Evolutionary conservation across 2,797 vertebrate genomes (phyloP).

Genomic region (Peromyscus nudipes): DNA sequence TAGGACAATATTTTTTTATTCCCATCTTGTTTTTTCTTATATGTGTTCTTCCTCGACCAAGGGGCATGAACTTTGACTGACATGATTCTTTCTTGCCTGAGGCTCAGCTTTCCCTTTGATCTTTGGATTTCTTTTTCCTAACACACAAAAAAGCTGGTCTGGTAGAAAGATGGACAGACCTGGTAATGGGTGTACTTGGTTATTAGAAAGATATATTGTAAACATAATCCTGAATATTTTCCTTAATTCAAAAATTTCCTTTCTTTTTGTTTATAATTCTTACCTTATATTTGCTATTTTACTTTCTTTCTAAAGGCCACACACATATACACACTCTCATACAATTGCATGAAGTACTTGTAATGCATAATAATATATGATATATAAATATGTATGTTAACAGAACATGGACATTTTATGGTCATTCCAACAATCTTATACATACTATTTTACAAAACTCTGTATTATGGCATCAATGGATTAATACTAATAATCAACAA

Average conservation of each 20-base stretch:
- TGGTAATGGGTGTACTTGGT: neutral
- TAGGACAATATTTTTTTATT: neutral
- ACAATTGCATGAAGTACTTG: neutral
- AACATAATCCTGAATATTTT: conserved; percentile 26
- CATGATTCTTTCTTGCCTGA: neutral
- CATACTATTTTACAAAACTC: neutral
- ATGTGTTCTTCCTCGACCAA: neutral
- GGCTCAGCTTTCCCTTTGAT: neutral
- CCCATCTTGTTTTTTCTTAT: conserved; percentile 21
- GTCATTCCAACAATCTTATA: neutral
- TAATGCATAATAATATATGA: conserved; percentile 35
- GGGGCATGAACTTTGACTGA: neutral
- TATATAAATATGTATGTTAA: neutral
- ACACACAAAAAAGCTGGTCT: neutral
- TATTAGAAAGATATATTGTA: neutral
- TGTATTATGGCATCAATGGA: neutral
- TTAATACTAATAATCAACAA: neutral
- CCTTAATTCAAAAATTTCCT: conserved; percentile 15
- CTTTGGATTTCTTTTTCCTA: neutral
- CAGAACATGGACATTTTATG: neutral
- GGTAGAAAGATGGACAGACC: neutral
- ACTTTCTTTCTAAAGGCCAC: neutral
- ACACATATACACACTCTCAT: neutral
- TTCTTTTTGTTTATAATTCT: neutral
- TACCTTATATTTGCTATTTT: conserved; percentile 23